Evolutionary conservation across 2,797 vertebrate species (phyloP).

Genomic region (Bufotes viridis): DNA sequence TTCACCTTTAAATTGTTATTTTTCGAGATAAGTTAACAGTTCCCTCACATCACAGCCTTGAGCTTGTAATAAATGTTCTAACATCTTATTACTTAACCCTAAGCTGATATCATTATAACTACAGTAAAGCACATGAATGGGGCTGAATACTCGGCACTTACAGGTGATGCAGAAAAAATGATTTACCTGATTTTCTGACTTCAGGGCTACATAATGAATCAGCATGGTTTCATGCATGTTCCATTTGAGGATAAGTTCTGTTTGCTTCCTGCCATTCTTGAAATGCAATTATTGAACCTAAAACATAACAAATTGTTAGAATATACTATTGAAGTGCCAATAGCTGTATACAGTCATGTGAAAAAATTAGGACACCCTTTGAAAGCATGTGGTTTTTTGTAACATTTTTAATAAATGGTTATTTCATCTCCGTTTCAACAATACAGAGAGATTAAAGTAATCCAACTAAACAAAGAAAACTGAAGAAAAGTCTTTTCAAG

Average conservation of each 20-base stretch:
- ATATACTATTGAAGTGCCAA: neutral
- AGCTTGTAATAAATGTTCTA: slow-evolving; percentile 12
- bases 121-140: slow-evolving; percentile 12
- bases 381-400: too few relatives aligned
- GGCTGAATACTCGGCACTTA: neutral
- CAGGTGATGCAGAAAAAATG: neutral
- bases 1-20: neutral
- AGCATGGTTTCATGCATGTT: slow-evolving; percentile 57
- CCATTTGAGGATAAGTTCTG: slow-evolving; percentile 62
- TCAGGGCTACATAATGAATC: neutral
- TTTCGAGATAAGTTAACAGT: neutral
- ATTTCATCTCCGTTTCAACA: too few relatives aligned
- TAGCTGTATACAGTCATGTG: too few relatives aligned
- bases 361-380: too few relatives aligned
- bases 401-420: too few relatives aligned
- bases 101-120: neutral
- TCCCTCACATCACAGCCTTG: neutral
- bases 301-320: neutral
- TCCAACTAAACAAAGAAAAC: too few relatives aligned
- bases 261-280: slow-evolving; percentile 64
- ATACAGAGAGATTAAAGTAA: too few relatives aligned
- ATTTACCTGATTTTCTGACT: slow-evolving; percentile 10
- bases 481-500: too few relatives aligned
- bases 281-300: slow-evolving; percentile 65
- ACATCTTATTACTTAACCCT: slow-evolving; percentile 3